Conservation (phyloP, 2,888 invertebrate species). For the Cistogaster globosa region DNA sequence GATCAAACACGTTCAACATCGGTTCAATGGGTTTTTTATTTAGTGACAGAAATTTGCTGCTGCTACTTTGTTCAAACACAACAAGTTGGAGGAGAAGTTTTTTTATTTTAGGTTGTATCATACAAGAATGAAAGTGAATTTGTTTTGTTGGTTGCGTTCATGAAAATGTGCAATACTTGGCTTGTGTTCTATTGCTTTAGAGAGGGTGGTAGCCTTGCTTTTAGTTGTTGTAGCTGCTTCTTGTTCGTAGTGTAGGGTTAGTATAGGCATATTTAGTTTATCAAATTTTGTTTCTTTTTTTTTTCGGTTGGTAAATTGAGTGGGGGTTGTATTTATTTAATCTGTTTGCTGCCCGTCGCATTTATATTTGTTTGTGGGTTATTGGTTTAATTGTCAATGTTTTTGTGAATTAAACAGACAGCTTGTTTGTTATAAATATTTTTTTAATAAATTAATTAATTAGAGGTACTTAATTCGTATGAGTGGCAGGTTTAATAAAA, state of each 20-base stretch:
- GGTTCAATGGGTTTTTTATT: background rate
- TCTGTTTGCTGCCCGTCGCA: background rate
- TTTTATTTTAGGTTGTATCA: conserved; percentile 28
- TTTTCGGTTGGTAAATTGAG: conserved; percentile 1
- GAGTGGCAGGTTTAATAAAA: background rate
- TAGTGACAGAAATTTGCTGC: conserved; percentile 5
- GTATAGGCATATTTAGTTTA: conserved; percentile 46
- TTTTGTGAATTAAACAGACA: conserved; percentile 6
- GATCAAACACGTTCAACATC: conserved; percentile 41
- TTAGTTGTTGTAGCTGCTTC: conserved; percentile 3
- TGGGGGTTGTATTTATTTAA: background rate
- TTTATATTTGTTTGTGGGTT: conserved; percentile 63
- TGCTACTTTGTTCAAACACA: background rate
- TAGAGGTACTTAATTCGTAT: background rate
- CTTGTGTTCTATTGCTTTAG: too few species aligned
- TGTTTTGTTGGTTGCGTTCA: conserved; percentile 56
- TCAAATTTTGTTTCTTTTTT: background rate
- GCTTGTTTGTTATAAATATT: background rate
- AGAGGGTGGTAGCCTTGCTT: too few species aligned
- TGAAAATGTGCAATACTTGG: conserved; percentile 50
- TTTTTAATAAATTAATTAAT: conserved; percentile 15
- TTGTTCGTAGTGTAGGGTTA: conserved; percentile 29
- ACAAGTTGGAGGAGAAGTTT: conserved; percentile 61
- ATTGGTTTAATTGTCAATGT: conserved; percentile 62
- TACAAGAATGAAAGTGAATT: conserved; percentile 69